Conservation (phyloP, 2,888 invertebrate genomes). For the Drosophila seclusa region DNA sequence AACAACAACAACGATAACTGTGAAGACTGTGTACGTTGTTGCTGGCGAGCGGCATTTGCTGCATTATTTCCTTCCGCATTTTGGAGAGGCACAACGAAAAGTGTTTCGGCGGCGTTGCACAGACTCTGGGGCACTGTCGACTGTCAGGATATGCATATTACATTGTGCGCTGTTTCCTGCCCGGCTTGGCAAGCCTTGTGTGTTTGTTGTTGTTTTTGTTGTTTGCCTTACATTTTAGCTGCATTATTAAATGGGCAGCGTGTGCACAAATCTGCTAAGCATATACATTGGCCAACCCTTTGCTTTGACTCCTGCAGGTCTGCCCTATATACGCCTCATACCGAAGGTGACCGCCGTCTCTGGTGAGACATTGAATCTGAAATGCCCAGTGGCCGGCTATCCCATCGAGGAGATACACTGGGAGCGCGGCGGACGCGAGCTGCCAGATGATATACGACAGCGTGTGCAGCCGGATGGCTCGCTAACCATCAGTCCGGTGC, state of each 20-base stretch:
- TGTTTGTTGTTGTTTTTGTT: slow-evolving; percentile 29
- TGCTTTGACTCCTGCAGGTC: slow-evolving; percentile 86
- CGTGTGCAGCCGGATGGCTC: slow-evolving; percentile 91
- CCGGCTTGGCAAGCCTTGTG: slow-evolving; percentile 5
- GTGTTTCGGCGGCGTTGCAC: slow-evolving; percentile 54
- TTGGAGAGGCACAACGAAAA: slow-evolving; percentile 47
- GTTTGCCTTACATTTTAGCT: slow-evolving; percentile 54
- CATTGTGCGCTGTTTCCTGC: slow-evolving; percentile 60
- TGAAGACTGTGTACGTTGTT: slow-evolving; percentile 18
- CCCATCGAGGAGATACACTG: slow-evolving; percentile 92
- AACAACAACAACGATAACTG: slow-evolving; percentile 19
- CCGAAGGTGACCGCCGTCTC: slow-evolving; percentile 93
- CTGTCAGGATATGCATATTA: slow-evolving; percentile 74
- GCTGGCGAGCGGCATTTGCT: slow-evolving; percentile 68
- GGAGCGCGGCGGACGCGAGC: slow-evolving; percentile 90
- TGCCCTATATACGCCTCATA: slow-evolving; percentile 92
- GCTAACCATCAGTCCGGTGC: slow-evolving; percentile 90
- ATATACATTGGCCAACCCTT: slow-evolving; percentile 51
- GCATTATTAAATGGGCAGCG: slow-evolving; percentile 74
- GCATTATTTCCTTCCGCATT: slow-evolving; percentile 77
- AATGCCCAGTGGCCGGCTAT: slow-evolving; percentile 93
- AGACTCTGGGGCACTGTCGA: slow-evolving; percentile 29
- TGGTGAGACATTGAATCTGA: slow-evolving; percentile 90
- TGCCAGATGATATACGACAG: slow-evolving; percentile 92
- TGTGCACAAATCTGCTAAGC: slow-evolving; percentile 70